Percentiles rank a stretch among this genome's conserved stretches.
phyloP scores from a whole-genome alignment of 1,140 invertebrate genomes.

The Lineus longissimus region DNA sequence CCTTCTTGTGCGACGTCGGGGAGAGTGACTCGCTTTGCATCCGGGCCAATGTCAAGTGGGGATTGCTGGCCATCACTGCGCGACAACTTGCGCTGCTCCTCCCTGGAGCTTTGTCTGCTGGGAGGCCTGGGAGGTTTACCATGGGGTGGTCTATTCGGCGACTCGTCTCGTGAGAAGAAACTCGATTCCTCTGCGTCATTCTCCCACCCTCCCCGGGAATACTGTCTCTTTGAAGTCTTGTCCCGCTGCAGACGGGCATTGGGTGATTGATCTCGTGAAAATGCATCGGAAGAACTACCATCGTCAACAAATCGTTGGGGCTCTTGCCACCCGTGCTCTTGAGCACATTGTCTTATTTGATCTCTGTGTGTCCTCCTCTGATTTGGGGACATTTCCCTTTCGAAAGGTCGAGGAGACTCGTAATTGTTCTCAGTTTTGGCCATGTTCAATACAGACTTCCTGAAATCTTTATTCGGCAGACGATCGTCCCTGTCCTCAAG shows the following conservation, averaged over 20 bases:
- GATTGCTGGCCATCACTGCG: conserved; percentile 9
- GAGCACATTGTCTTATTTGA: background rate
- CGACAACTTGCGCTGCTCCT: conserved; percentile 33
- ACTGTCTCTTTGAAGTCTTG: conserved; percentile 17
- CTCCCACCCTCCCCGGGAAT: conserved; percentile 24
- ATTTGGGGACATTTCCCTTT: conserved; percentile 6
- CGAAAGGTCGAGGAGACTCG: conserved; percentile 15
- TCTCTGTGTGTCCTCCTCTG: conserved; percentile 11
- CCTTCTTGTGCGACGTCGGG: conserved; percentile 1
- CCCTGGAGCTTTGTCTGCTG: conserved; percentile 36
- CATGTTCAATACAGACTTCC: conserved; percentile 72
- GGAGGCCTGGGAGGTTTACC: conserved; percentile 16
- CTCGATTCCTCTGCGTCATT: conserved; percentile 30
- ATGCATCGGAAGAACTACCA: conserved; percentile 37
- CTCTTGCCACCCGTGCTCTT: conserved; percentile 1
- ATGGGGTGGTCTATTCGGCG: conserved; percentile 31
- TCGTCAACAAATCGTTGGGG: conserved; percentile 15
- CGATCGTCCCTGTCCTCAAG: conserved; percentile 17
- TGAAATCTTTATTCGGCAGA: conserved; percentile 67
- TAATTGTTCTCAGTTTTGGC: conserved; percentile 27
- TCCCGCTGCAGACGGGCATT: conserved; percentile 21
- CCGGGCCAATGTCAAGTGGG: conserved; percentile 24
- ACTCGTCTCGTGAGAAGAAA: conserved; percentile 43
- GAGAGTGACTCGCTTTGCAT: conserved; percentile 18
- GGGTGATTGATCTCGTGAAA: conserved; percentile 39